Conservation (phyloP, 2,888 invertebrate species). For the Scrobipalpa costella region DNA sequence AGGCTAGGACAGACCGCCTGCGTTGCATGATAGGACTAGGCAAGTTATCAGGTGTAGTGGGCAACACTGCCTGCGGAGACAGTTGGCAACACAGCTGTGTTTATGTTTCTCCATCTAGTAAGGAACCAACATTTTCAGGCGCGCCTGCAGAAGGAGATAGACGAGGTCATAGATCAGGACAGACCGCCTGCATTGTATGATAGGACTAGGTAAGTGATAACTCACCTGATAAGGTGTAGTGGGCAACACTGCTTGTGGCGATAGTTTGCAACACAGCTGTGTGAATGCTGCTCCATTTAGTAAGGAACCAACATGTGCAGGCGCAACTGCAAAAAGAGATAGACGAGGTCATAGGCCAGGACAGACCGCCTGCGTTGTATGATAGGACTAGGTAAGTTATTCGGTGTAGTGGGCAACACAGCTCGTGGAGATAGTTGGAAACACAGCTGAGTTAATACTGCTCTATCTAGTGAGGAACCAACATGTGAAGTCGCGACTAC, state of each 20-base stretch:
- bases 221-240: no score
- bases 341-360: constrained; percentile 79
- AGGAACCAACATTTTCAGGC: constrained; percentile 80
- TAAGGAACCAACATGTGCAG: constrained; percentile 80
- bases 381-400: constrained; percentile 77
- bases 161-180: constrained; percentile 78
- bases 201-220: constrained; percentile 70
- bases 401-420: no score
- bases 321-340: constrained; percentile 81
- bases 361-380: constrained; percentile 74
- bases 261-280: constrained; percentile 85
- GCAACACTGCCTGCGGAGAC: constrained; percentile 76
- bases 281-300: constrained; percentile 81
- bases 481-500: constrained; percentile 79
- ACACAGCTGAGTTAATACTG: constrained; percentile 82
- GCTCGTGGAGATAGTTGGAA: constrained; percentile 67
- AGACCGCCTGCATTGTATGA: constrained; percentile 80
- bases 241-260: constrained; percentile 62
- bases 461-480: constrained; percentile 81
- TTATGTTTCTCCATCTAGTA: constrained; percentile 81
- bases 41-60: constrained; percentile 41
- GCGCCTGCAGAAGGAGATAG: constrained; percentile 82
- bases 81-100: constrained; percentile 83
- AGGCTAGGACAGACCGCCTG: constrained; percentile 78
- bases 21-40: constrained; percentile 78